These are phyloP conservation scores for Dolomedes plantarius DNA, from an alignment of 2,888 invertebrate species.

Conservation along the genomic window DNA sequence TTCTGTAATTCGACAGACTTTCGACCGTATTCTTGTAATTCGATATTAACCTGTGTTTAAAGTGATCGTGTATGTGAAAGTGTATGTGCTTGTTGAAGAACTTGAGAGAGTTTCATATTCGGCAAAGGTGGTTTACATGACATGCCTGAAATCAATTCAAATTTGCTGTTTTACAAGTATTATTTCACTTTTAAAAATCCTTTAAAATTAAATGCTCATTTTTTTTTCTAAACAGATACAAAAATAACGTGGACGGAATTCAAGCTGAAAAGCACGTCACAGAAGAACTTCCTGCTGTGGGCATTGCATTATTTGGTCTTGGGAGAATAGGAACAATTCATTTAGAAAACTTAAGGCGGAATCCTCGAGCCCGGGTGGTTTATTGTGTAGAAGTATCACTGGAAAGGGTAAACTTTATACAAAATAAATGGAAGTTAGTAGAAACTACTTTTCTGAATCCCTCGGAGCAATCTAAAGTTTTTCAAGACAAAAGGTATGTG, in stretches of 20 bases:
- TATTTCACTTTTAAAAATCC: too few species aligned
- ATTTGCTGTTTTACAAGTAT: too few species aligned
- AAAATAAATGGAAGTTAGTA: conserved; percentile 79
- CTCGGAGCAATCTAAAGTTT: conserved; percentile 79
- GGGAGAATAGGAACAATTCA: conserved; percentile 82
- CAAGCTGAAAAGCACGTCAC: not conserved
- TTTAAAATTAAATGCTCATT: too few species aligned
- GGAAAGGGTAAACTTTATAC: conserved; percentile 78
- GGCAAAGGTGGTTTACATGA: too few species aligned
- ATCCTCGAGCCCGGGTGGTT: conserved; percentile 79
- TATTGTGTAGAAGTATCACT: conserved; percentile 81
- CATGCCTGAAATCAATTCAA: too few species aligned
- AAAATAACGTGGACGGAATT: conserved; percentile 37
- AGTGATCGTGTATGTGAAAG: too few species aligned
- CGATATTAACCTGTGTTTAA: too few species aligned
- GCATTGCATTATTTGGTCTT: conserved; percentile 80
- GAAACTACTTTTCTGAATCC: conserved; percentile 79
- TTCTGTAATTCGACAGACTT: too few species aligned
- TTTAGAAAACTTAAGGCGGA: conserved; percentile 78
- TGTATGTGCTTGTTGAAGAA: too few species aligned
- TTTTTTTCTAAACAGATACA: too few species aligned
- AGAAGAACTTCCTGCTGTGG: conserved; percentile 74
- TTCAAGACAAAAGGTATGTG: conserved; percentile 80
- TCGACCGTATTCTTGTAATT: too few species aligned
- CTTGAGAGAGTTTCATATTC: too few species aligned